A percentile compares a stretch with the other conserved stretches of the same genome.
phyloP scores from a whole-genome alignment of 2,888 invertebrate species.

The Leucania comma region DNA sequence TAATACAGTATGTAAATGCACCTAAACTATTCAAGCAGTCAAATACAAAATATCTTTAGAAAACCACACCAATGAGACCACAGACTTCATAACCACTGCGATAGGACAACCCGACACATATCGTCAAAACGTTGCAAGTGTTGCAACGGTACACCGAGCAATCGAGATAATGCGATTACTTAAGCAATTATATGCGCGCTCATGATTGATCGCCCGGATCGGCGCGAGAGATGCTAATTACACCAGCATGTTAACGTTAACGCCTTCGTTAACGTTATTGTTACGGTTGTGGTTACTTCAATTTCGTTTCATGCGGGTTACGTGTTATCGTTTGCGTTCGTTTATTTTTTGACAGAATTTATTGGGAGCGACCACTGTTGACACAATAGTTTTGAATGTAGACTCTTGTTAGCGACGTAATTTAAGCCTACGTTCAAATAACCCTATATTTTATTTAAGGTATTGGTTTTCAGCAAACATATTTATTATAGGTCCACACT shows the following conservation, averaged over 20 bases:
- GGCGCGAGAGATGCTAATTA: slow-evolving; percentile 45
- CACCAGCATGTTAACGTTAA: slow-evolving; percentile 27
- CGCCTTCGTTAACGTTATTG: slow-evolving; percentile 42
- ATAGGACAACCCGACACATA: slow-evolving; percentile 49
- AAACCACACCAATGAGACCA: not conserved
- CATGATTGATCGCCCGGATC: slow-evolving; percentile 56
- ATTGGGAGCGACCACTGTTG: slow-evolving; percentile 12
- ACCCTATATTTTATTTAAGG: not conserved
- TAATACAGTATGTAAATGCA: not conserved
- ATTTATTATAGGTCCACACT: slow-evolving; percentile 13
- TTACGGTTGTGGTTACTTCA: slow-evolving; percentile 19
- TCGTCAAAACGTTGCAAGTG: slow-evolving; percentile 62
- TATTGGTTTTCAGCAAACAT: slow-evolving; percentile 33
- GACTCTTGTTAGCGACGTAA: slow-evolving; percentile 12
- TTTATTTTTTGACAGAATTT: slow-evolving; percentile 26
- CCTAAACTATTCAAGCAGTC: not conserved
- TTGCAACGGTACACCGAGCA: slow-evolving; percentile 63
- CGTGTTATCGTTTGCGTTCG: slow-evolving; percentile 31
- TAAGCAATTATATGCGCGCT: slow-evolving; percentile 54
- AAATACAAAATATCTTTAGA: not conserved
- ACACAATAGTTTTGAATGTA: slow-evolving; percentile 3
- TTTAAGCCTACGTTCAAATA: slow-evolving; percentile 16
- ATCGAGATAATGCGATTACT: slow-evolving; percentile 58
- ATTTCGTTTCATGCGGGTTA: slow-evolving; percentile 42
- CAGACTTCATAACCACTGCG: not conserved